Conservation (phyloP, 2,113 vertebrate genomes). For the Mohoua ochrocephala region DNA sequence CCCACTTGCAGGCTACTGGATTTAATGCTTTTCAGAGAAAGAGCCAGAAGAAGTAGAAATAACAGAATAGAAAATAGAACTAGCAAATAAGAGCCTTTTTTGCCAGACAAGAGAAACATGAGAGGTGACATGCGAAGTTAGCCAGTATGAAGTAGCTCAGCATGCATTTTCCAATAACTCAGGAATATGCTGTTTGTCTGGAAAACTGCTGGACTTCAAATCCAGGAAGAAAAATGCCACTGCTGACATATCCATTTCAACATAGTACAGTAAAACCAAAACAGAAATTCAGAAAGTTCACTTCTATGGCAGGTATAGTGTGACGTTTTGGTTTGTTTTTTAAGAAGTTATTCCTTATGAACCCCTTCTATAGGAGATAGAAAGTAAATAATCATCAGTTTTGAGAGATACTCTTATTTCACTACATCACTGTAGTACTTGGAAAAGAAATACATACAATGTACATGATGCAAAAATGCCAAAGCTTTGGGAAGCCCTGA, state of each 20-base stretch:
- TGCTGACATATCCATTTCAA: neutral
- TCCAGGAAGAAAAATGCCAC: neutral
- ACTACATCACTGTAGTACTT: accelerated
- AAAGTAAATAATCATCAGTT: neutral
- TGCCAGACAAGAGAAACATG: neutral
- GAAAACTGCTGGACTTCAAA: neutral
- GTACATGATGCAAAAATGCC: neutral
- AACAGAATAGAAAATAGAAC: neutral
- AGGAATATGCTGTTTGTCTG: neutral
- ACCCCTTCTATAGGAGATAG: neutral
- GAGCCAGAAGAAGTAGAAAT: neutral
- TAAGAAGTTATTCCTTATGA: neutral
- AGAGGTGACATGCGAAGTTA: neutral
- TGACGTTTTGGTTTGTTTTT: neutral
- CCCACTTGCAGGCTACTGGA: neutral
- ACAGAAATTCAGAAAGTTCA: neutral
- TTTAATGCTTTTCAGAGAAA: neutral
- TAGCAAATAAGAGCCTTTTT: neutral
- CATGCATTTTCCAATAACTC: neutral
- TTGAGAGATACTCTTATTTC: neutral
- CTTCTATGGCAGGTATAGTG: neutral
- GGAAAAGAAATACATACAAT: neutral
- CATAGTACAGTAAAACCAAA: neutral
- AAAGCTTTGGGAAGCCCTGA: neutral
- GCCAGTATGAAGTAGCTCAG: neutral